Conservation (phyloP, 2,113 vertebrate genomes). For the Pseudorhombus dupliciocellatus region DNA sequence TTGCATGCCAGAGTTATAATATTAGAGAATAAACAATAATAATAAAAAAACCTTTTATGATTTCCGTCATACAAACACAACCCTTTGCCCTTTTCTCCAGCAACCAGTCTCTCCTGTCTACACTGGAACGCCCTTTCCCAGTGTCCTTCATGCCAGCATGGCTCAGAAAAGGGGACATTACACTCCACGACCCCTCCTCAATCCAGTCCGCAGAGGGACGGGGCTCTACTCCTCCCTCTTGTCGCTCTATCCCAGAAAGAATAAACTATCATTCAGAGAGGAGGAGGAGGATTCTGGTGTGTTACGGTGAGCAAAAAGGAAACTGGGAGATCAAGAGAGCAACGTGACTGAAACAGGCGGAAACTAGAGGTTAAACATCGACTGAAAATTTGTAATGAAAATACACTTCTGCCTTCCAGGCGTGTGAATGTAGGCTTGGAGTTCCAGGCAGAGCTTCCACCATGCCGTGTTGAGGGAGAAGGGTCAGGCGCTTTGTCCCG, state of each 20-base stretch:
- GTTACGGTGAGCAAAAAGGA: slow-evolving; percentile 55
- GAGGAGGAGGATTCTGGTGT: slow-evolving; percentile 31
- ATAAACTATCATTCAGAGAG: slow-evolving; percentile 11
- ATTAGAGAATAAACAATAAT: no score
- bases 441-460: slow-evolving; percentile 80
- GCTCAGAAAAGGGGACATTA: slow-evolving; percentile 57
- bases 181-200: slow-evolving; percentile 80
- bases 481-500: not conserved
- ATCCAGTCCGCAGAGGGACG: slow-evolving; percentile 75
- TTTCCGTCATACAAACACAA: not conserved
- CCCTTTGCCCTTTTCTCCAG: slow-evolving; percentile 29
- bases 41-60: no score
- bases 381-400: no score
- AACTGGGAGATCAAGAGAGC: not conserved
- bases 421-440: slow-evolving; percentile 76
- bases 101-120: slow-evolving; percentile 40
- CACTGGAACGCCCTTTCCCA: slow-evolving; percentile 74
- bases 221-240: slow-evolving; percentile 77
- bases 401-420: slow-evolving; percentile 38
- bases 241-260: slow-evolving; percentile 19
- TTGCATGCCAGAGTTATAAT: no score
- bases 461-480: slow-evolving; percentile 6
- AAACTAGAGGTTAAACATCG: not conserved
- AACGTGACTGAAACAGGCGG: not conserved
- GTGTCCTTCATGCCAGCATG: slow-evolving; percentile 67